Conservation (phyloP, 2,888 invertebrate species). For the Notodonta ziczac region DNA sequence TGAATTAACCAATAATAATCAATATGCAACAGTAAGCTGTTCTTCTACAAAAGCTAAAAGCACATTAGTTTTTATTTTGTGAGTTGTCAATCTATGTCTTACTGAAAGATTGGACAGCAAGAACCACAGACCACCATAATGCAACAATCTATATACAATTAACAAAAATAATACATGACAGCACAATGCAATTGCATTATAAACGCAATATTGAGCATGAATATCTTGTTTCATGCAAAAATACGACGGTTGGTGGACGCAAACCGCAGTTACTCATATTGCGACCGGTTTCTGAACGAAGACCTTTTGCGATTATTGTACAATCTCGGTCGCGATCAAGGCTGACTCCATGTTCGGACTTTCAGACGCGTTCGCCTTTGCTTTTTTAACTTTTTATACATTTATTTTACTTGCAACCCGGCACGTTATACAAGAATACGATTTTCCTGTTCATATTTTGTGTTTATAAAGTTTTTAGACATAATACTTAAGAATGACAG, state of each 20-base stretch:
- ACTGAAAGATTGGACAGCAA: constrained; percentile 13
- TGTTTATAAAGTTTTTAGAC: too few relatives aligned
- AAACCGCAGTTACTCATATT: constrained; percentile 56
- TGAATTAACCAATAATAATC: too few relatives aligned
- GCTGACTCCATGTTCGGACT: constrained; percentile 47
- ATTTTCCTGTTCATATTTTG: constrained; percentile 21
- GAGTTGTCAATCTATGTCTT: too few relatives aligned
- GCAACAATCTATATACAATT: constrained; percentile 9
- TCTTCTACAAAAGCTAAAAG: too few relatives aligned
- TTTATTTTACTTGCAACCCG: constrained; percentile 27
- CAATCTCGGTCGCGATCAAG: constrained; percentile 54
- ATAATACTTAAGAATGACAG: too few relatives aligned
- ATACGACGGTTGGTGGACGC: constrained; percentile 53
- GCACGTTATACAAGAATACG: constrained; percentile 27
- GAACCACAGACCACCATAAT: constrained; percentile 17
- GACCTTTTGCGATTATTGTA: constrained; percentile 38
- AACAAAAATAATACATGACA: constrained; percentile 30
- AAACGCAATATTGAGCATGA: constrained; percentile 45
- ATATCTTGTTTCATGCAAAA: constrained; percentile 73
- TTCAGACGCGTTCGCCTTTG: constrained; percentile 37
- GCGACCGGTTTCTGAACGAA: constrained; percentile 64
- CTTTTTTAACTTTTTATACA: constrained; percentile 23
- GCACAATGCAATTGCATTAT: constrained; percentile 51
- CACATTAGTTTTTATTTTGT: too few relatives aligned
- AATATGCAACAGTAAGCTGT: too few relatives aligned